Percentiles rank a stretch among this genome's conserved stretches.
These are phyloP conservation scores for Lerista edwardsae DNA, from an alignment of 2,797 vertebrate genomes.

Conservation along the genomic window DNA sequence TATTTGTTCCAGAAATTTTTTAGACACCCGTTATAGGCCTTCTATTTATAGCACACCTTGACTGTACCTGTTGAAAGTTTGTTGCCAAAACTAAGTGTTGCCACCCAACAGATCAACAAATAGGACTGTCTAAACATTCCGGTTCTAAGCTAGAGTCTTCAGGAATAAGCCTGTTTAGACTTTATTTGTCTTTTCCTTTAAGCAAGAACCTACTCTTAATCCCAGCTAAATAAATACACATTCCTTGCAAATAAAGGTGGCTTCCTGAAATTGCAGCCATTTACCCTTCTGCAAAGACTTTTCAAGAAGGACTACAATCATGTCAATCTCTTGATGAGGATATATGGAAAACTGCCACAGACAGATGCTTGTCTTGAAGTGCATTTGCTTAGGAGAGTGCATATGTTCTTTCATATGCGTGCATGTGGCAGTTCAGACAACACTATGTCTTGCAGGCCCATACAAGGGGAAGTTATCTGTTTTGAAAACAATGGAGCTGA, in stretches of 20 bases:
- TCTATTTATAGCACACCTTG: slow-evolving; percentile 70
- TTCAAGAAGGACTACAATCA: not conserved
- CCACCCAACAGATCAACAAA: slow-evolving; percentile 32
- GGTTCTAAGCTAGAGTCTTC: not conserved
- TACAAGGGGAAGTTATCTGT: not conserved
- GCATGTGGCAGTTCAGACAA: not conserved
- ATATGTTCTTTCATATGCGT: not conserved
- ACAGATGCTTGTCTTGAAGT: not conserved
- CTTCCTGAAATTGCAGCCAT: not conserved
- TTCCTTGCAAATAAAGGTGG: not conserved
- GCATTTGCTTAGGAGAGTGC: not conserved
- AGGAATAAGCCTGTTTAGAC: not conserved
- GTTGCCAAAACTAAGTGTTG: slow-evolving; percentile 51
- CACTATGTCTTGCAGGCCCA: not conserved
- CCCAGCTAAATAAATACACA: slow-evolving; percentile 12
- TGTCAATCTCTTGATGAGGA: too few relatives aligned
- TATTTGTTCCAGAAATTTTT: slow-evolving; percentile 41
- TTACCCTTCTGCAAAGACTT: not conserved
- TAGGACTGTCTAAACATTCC: slow-evolving; percentile 1
- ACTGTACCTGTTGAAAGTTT: slow-evolving; percentile 56
- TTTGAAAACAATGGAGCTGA: not conserved
- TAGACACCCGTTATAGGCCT: slow-evolving; percentile 28
- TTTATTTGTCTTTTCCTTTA: slow-evolving; percentile 2
- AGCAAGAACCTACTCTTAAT: not conserved
- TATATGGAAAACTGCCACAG: not conserved